phyloP scores from a whole-genome alignment of 2,113 vertebrate genomes.

The Podarcis muralis region DNA sequence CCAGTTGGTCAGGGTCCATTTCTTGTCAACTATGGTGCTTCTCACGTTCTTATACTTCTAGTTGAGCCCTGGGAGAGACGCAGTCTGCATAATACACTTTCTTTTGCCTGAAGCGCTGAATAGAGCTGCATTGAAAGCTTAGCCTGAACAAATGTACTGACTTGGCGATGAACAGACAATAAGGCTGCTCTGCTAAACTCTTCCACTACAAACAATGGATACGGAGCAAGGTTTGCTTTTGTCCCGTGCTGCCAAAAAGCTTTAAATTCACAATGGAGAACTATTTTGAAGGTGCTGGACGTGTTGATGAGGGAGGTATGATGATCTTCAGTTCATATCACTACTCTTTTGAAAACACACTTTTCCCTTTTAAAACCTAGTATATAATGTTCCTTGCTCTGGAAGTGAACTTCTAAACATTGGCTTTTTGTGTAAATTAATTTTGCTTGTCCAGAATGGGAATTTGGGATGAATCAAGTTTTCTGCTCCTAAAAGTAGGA shows the following conservation, averaged over 20 bases:
- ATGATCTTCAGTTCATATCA: constrained; percentile 21
- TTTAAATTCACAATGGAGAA: constrained; percentile 37
- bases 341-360: constrained; percentile 33
- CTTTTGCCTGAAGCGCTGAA: constrained; percentile 67
- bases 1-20: constrained; percentile 66
- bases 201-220: constrained; percentile 34
- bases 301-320: constrained; percentile 42
- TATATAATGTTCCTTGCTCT: not conserved
- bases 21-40: constrained; percentile 77
- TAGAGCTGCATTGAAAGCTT: constrained; percentile 58
- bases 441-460: constrained; percentile 53
- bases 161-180: constrained; percentile 52
- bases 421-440: constrained; percentile 46
- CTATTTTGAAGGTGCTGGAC: constrained; percentile 49
- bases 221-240: not conserved
- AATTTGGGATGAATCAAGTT: constrained; percentile 50
- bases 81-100: constrained; percentile 45
- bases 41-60: constrained; percentile 68
- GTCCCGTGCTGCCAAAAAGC: constrained; percentile 9
- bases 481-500: constrained; percentile 66
- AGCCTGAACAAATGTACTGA: constrained; percentile 60
- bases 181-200: constrained; percentile 57
- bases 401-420: constrained; percentile 43
- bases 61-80: constrained; percentile 61
- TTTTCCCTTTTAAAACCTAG: constrained; percentile 28